phyloP scores from a whole-genome alignment of 2,797 vertebrate genomes.

The Poeciliopsis presidionis region DNA sequence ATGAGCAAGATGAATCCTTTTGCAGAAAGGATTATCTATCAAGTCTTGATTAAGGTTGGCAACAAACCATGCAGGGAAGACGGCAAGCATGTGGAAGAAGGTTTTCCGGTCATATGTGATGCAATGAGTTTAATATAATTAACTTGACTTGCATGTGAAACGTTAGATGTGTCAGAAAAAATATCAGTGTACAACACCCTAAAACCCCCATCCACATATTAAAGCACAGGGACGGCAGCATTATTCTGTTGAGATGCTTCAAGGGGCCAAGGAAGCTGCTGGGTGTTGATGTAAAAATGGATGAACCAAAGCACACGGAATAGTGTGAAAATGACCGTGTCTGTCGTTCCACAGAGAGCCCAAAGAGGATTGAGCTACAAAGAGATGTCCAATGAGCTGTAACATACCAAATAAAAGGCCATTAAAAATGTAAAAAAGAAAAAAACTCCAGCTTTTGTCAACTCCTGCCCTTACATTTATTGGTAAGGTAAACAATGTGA shows the following conservation, averaged over 20 bases:
- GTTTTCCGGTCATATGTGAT: not conserved
- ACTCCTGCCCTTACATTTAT: not conserved
- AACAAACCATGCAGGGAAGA: not conserved
- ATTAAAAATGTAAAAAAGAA: conserved; percentile 25
- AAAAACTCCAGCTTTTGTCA: not conserved
- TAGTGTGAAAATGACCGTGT: conserved; percentile 54
- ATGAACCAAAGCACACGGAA: not conserved
- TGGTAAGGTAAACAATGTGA: not conserved
- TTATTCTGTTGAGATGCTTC: not conserved
- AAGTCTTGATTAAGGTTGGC: not conserved
- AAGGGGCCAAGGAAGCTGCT: not conserved
- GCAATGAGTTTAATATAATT: not conserved
- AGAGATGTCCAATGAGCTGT: conserved; percentile 60
- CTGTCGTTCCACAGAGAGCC: conserved; percentile 62
- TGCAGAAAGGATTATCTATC: not conserved
- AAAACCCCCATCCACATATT: not conserved
- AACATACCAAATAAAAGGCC: conserved; percentile 59
- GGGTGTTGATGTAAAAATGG: not conserved
- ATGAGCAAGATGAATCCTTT: not conserved
- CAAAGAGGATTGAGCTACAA: conserved; percentile 61
- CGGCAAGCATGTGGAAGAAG: not conserved
- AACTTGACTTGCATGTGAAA: not conserved
- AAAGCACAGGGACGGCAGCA: not conserved
- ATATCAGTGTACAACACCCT: not conserved
- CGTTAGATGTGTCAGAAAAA: not conserved